Percentiles rank a stretch among this genome's conserved stretches.
Conservation (phyloP, 2,888 invertebrate species). For the Linnaemya vulpina region DNA sequence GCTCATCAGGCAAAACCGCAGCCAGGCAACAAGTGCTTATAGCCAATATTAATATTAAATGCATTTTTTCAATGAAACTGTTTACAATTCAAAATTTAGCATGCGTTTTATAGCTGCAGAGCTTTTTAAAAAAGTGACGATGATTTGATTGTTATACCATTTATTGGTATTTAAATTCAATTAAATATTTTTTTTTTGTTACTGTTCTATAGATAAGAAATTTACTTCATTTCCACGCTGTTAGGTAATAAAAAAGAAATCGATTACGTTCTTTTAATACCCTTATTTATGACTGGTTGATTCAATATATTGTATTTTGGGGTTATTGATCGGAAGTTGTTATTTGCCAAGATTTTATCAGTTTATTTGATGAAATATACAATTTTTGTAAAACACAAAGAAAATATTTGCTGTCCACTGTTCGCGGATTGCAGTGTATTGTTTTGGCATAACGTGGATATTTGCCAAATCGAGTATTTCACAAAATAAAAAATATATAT, state of each 20-base stretch:
- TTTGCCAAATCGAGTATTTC: too few relatives aligned
- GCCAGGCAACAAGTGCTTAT: slow-evolving; percentile 18
- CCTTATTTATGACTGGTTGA: not conserved
- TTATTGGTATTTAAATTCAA: not conserved
- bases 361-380: not conserved
- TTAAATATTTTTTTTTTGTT: not conserved
- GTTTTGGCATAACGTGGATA: too few relatives aligned
- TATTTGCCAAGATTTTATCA: not conserved
- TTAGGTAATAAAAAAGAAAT: slow-evolving; percentile 16
- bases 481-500: too few relatives aligned
- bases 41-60: slow-evolving; percentile 5
- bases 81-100: not conserved
- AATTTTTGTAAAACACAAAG: not conserved
- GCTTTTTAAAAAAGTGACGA: slow-evolving; percentile 8
- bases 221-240: not conserved
- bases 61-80: slow-evolving; percentile 44
- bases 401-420: not conserved
- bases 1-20: not conserved
- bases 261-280: not conserved
- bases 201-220: slow-evolving; percentile 26
- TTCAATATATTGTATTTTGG: not conserved
- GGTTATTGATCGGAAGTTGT: slow-evolving; percentile 12
- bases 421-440: not conserved
- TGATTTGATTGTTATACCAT: slow-evolving; percentile 4
- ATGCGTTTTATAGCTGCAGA: slow-evolving; percentile 23